Base-by-base conservation (phyloP, 2,113 vertebrate genomes). In the Lepus europaeus region DNA sequence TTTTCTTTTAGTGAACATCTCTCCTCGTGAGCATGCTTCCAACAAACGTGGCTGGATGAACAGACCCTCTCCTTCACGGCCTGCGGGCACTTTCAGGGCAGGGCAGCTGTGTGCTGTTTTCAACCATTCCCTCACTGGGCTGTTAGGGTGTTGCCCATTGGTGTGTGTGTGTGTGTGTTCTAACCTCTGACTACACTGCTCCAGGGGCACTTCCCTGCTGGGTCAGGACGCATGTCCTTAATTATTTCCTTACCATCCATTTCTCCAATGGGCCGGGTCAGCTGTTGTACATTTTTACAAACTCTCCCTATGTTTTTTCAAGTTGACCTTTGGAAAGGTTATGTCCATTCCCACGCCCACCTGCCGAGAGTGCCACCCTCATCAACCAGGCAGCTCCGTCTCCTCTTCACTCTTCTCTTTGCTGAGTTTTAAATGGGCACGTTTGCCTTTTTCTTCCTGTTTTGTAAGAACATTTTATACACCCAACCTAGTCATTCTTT, bases 321-420 rank as follows among this genome's bases (percentile, higher is more conserved):
- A 97, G 95, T 93, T 33, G 90, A 92, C 95, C 96, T 97, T 97
- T 96, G 53, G 83, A 96, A 95, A 96, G 93, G 92, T 97, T 95
- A 96, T 95, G 78, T 95, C 96, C 90, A 69, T 90, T 95, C 76
- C 82, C 80, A 90, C 64, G 82, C 64, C 82, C 66, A 92, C 84
- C 97, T 95, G 80, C 94, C 72, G 89, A 90, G 95, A 95, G 94
- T 80, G 87, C 69, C 49, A 17, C 64, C 56, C 29, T 90, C 64
- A 70, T 68, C 80, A 61, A 33, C 82, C 82, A 66, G 27, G 79
- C 69, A 39, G 91, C 76, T 64, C 78, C 20, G 64, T 68, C 61
- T 80, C 72, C 76, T 69, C 53, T 90, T 81, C 59, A 49, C 68
- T 80, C 25, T 68, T 51, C 12, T 36, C 68, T 95, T 89, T 94